These are phyloP conservation scores for Molanna angustata DNA, from an alignment of 2,888 invertebrate genomes.

Conservation along the genomic window DNA sequence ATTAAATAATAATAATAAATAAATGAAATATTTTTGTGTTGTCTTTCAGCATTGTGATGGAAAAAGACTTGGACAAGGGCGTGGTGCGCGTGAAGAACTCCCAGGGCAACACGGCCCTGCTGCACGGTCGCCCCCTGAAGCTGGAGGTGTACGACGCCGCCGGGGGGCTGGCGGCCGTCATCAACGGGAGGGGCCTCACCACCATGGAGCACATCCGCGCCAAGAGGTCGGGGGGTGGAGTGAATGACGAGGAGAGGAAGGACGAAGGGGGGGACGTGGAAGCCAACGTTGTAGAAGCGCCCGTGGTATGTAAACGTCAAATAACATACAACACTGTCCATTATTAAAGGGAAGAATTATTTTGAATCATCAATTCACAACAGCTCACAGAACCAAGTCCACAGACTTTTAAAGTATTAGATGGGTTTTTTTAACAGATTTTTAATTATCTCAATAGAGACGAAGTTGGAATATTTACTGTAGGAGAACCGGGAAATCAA, in stretches of 20 bases:
- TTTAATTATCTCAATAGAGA: too few relatives aligned
- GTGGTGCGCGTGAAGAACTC: slow-evolving; percentile 41
- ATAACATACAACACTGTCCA: too few relatives aligned
- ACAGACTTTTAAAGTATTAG: too few relatives aligned
- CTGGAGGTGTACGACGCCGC: slow-evolving; percentile 75
- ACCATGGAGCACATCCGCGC: slow-evolving; percentile 84
- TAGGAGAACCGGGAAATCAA: too few relatives aligned
- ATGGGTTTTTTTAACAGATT: too few relatives aligned
- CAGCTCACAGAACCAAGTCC: too few relatives aligned
- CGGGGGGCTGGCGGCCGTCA: slow-evolving; percentile 67
- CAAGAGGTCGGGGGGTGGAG: slow-evolving; percentile 45
- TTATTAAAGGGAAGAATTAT: too few relatives aligned
- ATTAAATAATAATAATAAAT: too few relatives aligned
- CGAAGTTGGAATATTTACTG: too few relatives aligned
- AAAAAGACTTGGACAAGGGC: slow-evolving; percentile 8
- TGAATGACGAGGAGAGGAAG: slow-evolving; percentile 23
- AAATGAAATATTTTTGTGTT: background rate
- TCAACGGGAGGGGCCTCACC: slow-evolving; percentile 89
- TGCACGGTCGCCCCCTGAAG: slow-evolving; percentile 77
- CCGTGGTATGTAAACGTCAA: too few relatives aligned
- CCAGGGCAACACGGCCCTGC: slow-evolving; percentile 51
- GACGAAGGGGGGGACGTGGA: slow-evolving; percentile 38
- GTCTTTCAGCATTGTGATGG: slow-evolving; percentile 13
- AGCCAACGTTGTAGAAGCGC: too few relatives aligned
- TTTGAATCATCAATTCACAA: background rate